Conservation (phyloP, 2,797 vertebrate genomes). For the Chlorospingus flavigularis region DNA sequence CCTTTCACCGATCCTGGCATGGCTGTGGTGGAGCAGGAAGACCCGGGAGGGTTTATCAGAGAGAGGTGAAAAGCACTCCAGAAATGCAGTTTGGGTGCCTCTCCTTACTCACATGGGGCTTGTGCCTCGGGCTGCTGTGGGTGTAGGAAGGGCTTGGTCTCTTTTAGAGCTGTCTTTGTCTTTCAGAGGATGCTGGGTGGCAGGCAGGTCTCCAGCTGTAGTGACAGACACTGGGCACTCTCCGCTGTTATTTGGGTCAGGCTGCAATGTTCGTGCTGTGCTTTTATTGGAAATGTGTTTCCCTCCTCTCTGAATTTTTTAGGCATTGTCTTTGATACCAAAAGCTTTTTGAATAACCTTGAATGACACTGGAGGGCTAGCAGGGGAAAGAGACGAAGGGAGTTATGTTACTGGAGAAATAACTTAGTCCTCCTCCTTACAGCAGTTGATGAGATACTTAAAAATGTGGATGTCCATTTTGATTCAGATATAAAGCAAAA, state of each 20-base stretch:
- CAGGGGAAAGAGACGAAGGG: neutral
- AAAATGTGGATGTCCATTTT: neutral
- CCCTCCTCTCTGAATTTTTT: neutral
- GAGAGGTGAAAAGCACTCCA: neutral
- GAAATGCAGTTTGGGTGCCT: neutral
- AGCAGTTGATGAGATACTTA: neutral
- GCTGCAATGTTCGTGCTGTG: fast-evolving
- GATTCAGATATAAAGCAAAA: neutral
- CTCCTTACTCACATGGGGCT: neutral
- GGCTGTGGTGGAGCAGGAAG: fast-evolving
- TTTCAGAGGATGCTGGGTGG: neutral
- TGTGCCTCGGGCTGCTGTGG: neutral
- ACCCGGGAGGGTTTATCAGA: neutral
- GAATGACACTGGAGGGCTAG: neutral
- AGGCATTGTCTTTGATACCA: neutral
- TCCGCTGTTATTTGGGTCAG: fast-evolving
- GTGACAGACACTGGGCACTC: neutral
- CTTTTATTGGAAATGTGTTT: fast-evolving
- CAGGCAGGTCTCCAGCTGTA: neutral
- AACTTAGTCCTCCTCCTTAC: neutral
- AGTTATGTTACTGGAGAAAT: neutral
- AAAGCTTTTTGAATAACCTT: neutral
- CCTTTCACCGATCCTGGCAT: neutral
- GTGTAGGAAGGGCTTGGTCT: neutral
- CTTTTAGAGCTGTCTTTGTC: neutral